These are phyloP conservation scores for Paradoxurus hermaphroditus DNA, from an alignment of 2,113 vertebrate species.

Conservation along the genomic window DNA sequence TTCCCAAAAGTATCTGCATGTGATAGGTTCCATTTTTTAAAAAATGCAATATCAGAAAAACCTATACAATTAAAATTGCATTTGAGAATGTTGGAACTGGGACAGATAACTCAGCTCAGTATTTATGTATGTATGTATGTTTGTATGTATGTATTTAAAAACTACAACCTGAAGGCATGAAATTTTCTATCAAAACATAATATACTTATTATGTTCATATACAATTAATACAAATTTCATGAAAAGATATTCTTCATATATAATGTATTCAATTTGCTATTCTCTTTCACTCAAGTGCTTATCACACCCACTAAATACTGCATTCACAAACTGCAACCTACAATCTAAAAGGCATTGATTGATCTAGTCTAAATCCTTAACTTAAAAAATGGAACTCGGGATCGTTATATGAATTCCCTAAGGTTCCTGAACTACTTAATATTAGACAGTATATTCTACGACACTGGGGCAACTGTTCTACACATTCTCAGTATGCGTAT, in stretches of 20 bases:
- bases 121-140: background rate
- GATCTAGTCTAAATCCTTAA: background rate
- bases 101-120: background rate
- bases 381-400: background rate
- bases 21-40: background rate
- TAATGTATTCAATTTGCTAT: background rate
- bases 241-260: background rate
- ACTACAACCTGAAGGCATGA: background rate
- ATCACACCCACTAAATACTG: background rate
- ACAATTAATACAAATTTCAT: background rate
- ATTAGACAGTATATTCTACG: background rate
- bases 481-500: background rate
- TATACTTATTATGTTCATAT: background rate
- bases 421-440: background rate
- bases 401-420: background rate
- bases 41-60: background rate
- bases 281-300: background rate
- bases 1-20: background rate
- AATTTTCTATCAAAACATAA: background rate
- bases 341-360: background rate
- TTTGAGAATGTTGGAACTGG: background rate
- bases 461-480: background rate
- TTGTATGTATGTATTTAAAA: background rate
- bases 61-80: background rate
- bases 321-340: background rate